These are phyloP conservation scores for Anabas testudineus DNA, from an alignment of 2,797 vertebrate genomes.

Conservation along the genomic window DNA sequence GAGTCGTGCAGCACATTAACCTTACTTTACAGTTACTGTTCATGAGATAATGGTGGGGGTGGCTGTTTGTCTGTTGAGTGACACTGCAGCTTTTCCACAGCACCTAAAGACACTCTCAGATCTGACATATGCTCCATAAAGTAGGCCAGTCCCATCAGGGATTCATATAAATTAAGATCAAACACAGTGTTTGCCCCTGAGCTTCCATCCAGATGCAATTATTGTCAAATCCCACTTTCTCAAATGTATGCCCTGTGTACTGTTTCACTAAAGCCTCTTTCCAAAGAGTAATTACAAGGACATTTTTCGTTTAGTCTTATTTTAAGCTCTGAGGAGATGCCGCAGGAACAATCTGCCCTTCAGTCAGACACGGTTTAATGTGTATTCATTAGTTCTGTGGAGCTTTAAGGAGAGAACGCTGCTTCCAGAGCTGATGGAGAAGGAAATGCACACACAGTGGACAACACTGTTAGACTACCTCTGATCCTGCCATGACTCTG, in stretches of 20 bases:
- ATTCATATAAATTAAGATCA: slow-evolving; percentile 53
- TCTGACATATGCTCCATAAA: slow-evolving; percentile 46
- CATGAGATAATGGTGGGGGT: too few relatives aligned
- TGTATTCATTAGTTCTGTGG: slow-evolving; percentile 21
- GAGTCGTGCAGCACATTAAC: neutral
- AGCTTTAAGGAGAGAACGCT: slow-evolving; percentile 1
- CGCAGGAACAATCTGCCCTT: slow-evolving; percentile 34
- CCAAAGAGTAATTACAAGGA: slow-evolving; percentile 44
- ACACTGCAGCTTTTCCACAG: slow-evolving; percentile 19
- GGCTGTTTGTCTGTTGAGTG: neutral
- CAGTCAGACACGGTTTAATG: slow-evolving; percentile 28
- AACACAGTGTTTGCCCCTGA: slow-evolving; percentile 40
- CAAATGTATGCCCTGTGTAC: slow-evolving; percentile 10
- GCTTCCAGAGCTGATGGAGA: neutral
- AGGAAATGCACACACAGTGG: too few relatives aligned
- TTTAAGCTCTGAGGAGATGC: slow-evolving; percentile 26
- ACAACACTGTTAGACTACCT: too few relatives aligned
- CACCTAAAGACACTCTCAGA: slow-evolving; percentile 30
- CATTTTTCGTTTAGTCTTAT: slow-evolving; percentile 40
- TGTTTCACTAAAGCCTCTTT: slow-evolving; percentile 31
- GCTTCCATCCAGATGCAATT: slow-evolving; percentile 46
- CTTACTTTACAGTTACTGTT: slow-evolving; percentile 7
- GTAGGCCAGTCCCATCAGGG: slow-evolving; percentile 48
- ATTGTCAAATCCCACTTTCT: slow-evolving; percentile 43
- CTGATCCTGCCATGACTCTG: too few relatives aligned